These are phyloP conservation scores for Equus quagga DNA, from an alignment of 2,113 vertebrate genomes.

Conservation along the genomic window DNA sequence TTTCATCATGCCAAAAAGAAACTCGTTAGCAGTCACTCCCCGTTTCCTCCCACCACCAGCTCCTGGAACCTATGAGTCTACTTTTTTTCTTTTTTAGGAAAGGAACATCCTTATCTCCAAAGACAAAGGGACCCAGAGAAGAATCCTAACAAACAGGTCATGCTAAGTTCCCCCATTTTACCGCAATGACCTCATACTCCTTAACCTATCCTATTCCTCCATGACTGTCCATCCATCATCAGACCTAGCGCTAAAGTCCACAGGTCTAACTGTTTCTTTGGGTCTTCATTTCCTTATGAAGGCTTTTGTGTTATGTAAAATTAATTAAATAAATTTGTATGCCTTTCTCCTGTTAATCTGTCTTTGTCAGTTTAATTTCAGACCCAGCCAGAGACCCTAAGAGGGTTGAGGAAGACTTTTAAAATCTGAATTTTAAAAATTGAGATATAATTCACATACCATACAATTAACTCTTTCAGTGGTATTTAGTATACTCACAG, in stretches of 20 bases:
- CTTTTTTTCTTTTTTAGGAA: background rate
- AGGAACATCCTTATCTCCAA: background rate
- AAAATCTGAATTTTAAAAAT: background rate
- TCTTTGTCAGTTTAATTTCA: background rate
- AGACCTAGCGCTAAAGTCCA: background rate
- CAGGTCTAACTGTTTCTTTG: background rate
- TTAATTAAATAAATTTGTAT: background rate
- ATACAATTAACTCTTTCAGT: background rate
- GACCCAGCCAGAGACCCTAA: background rate
- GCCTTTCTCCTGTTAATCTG: background rate
- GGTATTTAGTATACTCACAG: background rate
- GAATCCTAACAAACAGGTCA: background rate
- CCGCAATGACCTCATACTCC: background rate
- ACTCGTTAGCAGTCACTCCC: background rate
- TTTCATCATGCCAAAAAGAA: background rate
- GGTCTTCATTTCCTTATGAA: background rate
- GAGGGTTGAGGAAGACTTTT: background rate
- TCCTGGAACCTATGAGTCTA: background rate
- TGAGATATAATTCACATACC: background rate
- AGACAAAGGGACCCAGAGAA: background rate
- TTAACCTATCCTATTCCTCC: background rate
- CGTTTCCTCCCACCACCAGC: background rate
- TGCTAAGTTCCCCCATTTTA: background rate
- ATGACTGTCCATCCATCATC: background rate
- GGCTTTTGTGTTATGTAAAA: background rate